Percentiles rank a stretch among this genome's conserved stretches.
Evolutionary conservation across 2,888 invertebrate genomes (phyloP).

Genomic region (Slavum lentiscoides): DNA sequence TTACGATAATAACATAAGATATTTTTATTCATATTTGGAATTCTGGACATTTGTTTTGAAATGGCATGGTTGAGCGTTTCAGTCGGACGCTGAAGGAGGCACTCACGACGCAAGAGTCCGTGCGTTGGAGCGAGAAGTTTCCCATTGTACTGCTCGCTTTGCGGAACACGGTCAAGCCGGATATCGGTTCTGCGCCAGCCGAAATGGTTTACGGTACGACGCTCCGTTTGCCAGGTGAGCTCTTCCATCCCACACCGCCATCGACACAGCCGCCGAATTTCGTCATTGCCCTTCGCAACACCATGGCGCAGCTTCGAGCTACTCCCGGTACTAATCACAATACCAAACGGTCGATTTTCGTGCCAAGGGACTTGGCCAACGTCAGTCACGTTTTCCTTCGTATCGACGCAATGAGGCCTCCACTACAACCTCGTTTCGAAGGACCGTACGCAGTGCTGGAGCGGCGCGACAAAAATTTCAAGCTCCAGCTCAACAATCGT

Average conservation of each 20-base stretch:
- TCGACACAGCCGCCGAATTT: too few species aligned
- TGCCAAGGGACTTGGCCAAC: fast-evolving
- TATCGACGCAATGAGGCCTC: neutral
- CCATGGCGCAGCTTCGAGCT: too few species aligned
- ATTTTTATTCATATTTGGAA: too few species aligned
- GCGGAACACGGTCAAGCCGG: neutral
- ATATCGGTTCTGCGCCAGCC: neutral
- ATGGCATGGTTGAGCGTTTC: neutral
- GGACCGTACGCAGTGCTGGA: neutral
- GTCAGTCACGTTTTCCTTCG: slow-evolving; percentile 5
- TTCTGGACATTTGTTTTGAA: too few species aligned
- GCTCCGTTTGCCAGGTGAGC: too few species aligned
- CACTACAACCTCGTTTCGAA: neutral
- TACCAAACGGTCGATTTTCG: too few species aligned
- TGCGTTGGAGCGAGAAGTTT: neutral
- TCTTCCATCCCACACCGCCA: too few species aligned
- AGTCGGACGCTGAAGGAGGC: neutral
- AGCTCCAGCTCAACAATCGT: neutral
- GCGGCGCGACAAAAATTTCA: too few species aligned
- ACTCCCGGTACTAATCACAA: too few species aligned
- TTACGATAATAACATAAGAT: too few species aligned
- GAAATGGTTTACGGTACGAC: neutral
- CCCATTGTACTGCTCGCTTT: neutral
- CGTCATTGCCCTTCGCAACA: too few species aligned
- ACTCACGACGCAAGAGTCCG: neutral